These are phyloP conservation scores for Nebria ingens DNA, from an alignment of 1,140 invertebrate species.

Conservation along the genomic window DNA sequence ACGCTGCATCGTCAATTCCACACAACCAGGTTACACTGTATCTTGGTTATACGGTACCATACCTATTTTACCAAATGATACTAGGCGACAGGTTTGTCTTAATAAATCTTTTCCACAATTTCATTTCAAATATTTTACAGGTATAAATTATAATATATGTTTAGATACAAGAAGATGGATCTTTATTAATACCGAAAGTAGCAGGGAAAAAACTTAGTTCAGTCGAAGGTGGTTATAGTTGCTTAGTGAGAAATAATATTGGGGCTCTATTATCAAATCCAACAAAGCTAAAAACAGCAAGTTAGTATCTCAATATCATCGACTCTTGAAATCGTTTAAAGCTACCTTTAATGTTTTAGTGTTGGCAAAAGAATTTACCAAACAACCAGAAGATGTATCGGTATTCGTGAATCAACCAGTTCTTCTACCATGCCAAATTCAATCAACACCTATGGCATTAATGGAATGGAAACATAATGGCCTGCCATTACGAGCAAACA, in stretches of 20 bases:
- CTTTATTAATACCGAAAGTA: conserved; percentile 22
- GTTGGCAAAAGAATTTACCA: conserved; percentile 22
- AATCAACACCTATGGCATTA: conserved; percentile 26
- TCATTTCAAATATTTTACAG: background rate
- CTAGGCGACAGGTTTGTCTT: conserved; percentile 18
- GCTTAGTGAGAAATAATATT: conserved; percentile 22
- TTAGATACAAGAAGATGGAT: conserved; percentile 15
- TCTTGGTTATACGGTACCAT: conserved; percentile 23
- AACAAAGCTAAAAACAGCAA: conserved; percentile 25
- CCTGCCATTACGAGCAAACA: conserved; percentile 23
- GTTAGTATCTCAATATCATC: conserved; percentile 21
- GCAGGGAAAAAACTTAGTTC: conserved; percentile 17
- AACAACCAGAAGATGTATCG: conserved; percentile 19
- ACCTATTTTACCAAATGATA: conserved; percentile 20
- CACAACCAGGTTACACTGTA: background rate
- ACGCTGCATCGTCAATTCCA: conserved; percentile 20
- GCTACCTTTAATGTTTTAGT: conserved; percentile 19
- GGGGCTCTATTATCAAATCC: conserved; percentile 25
- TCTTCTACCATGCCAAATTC: conserved; percentile 25
- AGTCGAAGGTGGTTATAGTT: conserved; percentile 24
- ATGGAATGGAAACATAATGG: conserved; percentile 26
- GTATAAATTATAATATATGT: background rate
- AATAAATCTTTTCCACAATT: background rate
- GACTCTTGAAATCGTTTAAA: no score
- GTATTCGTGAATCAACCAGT: conserved; percentile 23